Base-by-base conservation (phyloP, 2,888 invertebrate species). In the Nycteola revayana region DNA sequence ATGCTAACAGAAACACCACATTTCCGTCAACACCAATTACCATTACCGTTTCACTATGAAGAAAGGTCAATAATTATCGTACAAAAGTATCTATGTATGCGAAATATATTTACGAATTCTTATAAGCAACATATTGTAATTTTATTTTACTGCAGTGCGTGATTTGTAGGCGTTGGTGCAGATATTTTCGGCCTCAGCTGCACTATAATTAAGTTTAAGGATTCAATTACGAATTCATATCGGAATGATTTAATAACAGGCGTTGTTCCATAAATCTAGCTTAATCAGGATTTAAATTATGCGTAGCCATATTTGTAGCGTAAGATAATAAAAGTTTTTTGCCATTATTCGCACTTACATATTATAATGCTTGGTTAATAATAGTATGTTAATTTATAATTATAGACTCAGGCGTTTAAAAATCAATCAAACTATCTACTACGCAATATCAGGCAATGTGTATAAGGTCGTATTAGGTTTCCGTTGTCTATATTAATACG, bases 41-140 rank as follows among this genome's bases (percentile, higher is more conserved):
- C 32, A 58, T 47, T 36, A 45, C 49, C 26, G 48, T 33, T 21
- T 45, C 11, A 7, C 24, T 30, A 40, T 35, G 28, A 11, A 28
- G 28, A 25, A 3, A 7, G n/a, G 2, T 8, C 20, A 20, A 18
- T 23, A 24, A 23, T 24, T 11, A 9, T 18, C 10, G 22, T 1
- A 7, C 9, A 9, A 34, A 52, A 10, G 23, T 39, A 40, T 57
- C 40, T 32, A 36, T 60, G 57, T 43, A 28, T 31, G 3, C 9
- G 23, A 9, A 32, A 29, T n/a, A 4, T 14, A 17, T 10, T 14
- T 8, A 10, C 9, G 7, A 24, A 29, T 23, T 0, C 14, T 39
- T 23, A 18, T 3, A 5, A 32, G n/a, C 6, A 22, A 25, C 11
- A 27, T 9, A 10, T 3, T 7, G 7, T 6, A 10, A 20, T 23